phyloP scores from a whole-genome alignment of 2,888 invertebrate species.

The Tipula confusa region DNA sequence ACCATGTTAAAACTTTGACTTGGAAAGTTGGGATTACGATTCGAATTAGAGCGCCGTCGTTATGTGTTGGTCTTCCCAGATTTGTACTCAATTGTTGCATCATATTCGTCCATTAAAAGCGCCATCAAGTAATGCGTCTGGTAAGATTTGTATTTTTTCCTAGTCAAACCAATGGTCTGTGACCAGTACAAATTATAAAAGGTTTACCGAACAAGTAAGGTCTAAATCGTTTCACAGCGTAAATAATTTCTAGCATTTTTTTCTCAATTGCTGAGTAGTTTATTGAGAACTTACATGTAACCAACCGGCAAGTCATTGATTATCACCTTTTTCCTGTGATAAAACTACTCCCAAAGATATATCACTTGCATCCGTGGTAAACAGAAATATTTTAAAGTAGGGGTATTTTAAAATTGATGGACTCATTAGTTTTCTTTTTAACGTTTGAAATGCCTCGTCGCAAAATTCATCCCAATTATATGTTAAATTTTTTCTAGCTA shows the following conservation, averaged over 20 bases:
- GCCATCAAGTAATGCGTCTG: neutral
- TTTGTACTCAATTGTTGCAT: neutral
- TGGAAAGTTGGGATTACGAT: too few relatives aligned
- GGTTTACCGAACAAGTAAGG: neutral
- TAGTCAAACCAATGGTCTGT: neutral
- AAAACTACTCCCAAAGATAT: neutral
- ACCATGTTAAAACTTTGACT: too few relatives aligned
- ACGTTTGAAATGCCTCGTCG: neutral
- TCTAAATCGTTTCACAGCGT: neutral
- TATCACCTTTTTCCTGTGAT: neutral
- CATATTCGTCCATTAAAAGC: neutral
- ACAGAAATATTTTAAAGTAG: neutral
- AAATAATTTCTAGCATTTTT: too few relatives aligned
- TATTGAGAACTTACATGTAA: too few relatives aligned
- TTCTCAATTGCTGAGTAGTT: too few relatives aligned
- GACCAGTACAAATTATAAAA: neutral
- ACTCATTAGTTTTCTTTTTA: too few relatives aligned
- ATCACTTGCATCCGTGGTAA: neutral
- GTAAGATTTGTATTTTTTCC: neutral
- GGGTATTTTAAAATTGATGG: neutral
- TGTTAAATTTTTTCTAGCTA: too few relatives aligned
- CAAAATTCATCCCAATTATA: neutral
- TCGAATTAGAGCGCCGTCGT: too few relatives aligned
- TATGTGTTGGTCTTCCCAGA: too few relatives aligned
- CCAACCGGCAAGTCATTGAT: neutral